Evolutionary conservation across 2,113 vertebrate species (phyloP).

Genomic region (Hipposideros armiger): DNA sequence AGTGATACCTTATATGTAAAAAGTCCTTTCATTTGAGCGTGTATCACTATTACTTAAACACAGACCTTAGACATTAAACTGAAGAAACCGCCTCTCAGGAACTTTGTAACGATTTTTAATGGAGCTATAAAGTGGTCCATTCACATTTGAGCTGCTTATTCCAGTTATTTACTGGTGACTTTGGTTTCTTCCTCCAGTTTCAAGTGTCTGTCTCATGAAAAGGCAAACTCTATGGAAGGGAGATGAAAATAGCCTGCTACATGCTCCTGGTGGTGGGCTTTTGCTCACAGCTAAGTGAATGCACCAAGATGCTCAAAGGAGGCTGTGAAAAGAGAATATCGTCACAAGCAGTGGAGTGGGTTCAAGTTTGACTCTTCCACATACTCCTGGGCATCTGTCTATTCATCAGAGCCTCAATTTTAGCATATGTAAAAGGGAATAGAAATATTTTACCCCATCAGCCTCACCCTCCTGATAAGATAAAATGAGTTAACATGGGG

Average conservation of each 20-base stretch:
- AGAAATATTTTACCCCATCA: background rate
- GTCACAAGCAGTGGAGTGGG: background rate
- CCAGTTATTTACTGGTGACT: background rate
- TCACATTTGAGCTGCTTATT: background rate
- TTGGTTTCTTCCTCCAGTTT: background rate
- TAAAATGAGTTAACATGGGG: background rate
- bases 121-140: background rate
- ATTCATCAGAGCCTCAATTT: background rate
- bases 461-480: background rate
- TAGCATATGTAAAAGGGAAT: background rate
- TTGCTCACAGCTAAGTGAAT: background rate
- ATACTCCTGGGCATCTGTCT: background rate
- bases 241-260: background rate
- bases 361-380: background rate
- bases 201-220: slow-evolving; percentile 34
- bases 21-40: background rate
- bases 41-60: background rate
- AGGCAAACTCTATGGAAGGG: background rate
- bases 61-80: slow-evolving; percentile 15
- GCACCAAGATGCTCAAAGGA: accelerated
- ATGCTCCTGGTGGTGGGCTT: background rate
- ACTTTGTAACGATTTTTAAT: slow-evolving; percentile 6
- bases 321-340: no score
- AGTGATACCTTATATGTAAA: background rate
- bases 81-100: background rate